Conservation (phyloP, 1,140 invertebrate genomes). For the Calycopis cecrops region DNA sequence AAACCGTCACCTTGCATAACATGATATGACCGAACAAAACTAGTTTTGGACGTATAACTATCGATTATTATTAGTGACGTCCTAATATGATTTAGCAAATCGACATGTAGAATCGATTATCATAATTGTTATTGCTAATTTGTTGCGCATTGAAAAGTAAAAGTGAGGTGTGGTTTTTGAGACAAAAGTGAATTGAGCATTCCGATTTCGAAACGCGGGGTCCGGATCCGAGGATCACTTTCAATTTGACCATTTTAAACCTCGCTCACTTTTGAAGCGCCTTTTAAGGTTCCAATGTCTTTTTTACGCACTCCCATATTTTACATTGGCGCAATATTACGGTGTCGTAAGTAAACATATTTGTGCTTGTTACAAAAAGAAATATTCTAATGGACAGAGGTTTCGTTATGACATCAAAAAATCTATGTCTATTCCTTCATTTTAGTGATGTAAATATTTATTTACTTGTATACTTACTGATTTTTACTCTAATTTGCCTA, state of each 20-base stretch:
- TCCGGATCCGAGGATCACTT: conserved; percentile 7
- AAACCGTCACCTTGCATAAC: conserved; percentile 17
- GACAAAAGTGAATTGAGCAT: conserved; percentile 29
- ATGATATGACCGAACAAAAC: conserved; percentile 10
- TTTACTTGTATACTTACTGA: no score
- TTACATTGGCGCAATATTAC: not conserved
- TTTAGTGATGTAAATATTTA: no score
- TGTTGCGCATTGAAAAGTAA: conserved; percentile 20
- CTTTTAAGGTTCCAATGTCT: not conserved
- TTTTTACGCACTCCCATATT: conserved; percentile 8
- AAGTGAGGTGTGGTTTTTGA: conserved; percentile 9
- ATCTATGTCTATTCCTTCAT: no score
- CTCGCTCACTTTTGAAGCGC: not conserved
- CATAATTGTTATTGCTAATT: not conserved
- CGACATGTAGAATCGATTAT: no score
- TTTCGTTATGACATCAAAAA: no score
- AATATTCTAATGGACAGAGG: no score
- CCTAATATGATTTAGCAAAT: conserved; percentile 28
- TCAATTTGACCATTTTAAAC: not conserved
- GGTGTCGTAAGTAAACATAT: not conserved
- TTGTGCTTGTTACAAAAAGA: no score
- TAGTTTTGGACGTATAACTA: not conserved
- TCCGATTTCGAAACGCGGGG: conserved; percentile 18
- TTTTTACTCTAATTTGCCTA: no score
- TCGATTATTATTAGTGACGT: conserved; percentile 9